Evolutionary conservation across 1,140 invertebrate species (phyloP).

Genomic region (Drosophila lacertosa): DNA sequence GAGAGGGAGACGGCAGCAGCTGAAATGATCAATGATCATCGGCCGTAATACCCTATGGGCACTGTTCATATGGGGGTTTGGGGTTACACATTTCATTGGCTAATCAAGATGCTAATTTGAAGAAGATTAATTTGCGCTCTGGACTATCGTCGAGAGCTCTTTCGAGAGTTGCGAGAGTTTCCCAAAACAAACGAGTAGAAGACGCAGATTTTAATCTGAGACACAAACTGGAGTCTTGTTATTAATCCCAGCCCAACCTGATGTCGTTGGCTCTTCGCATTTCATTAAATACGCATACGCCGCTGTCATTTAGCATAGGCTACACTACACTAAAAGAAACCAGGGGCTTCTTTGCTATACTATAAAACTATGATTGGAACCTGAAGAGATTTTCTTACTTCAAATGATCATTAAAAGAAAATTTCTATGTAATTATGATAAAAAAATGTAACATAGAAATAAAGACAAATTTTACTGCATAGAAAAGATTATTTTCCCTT

Average conservation of each 20-base stretch:
- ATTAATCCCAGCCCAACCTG: conserved; percentile 59
- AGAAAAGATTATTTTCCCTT: too few relatives aligned
- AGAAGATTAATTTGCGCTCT: conserved; percentile 81
- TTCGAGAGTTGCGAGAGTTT: conserved; percentile 13
- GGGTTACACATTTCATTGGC: conserved; percentile 82
- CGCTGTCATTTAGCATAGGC: conserved; percentile 45
- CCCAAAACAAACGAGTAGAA: conserved; percentile 1
- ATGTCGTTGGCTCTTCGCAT: conserved; percentile 41
- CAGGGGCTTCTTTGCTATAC: too few relatives aligned
- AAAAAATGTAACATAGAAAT: too few relatives aligned
- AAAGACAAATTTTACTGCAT: too few relatives aligned
- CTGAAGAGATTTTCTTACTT: too few relatives aligned
- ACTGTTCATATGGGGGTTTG: conserved; percentile 35
- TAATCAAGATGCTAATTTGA: conserved; percentile 84
- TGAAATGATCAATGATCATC: conserved; percentile 80
- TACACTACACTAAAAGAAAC: conserved; percentile 5
- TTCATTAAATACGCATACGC: conserved; percentile 65
- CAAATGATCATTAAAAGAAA: too few relatives aligned
- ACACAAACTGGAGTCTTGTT: conserved; percentile 64
- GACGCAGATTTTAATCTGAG: conserved; percentile 54
- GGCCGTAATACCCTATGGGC: conserved; percentile 24
- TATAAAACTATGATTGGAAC: too few relatives aligned
- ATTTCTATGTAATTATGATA: too few relatives aligned
- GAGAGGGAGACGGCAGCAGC: conserved; percentile 9
- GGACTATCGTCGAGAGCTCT: conserved; percentile 56